phyloP scores from a whole-genome alignment of 2,797 vertebrate genomes.

The Sus cebifrons region DNA sequence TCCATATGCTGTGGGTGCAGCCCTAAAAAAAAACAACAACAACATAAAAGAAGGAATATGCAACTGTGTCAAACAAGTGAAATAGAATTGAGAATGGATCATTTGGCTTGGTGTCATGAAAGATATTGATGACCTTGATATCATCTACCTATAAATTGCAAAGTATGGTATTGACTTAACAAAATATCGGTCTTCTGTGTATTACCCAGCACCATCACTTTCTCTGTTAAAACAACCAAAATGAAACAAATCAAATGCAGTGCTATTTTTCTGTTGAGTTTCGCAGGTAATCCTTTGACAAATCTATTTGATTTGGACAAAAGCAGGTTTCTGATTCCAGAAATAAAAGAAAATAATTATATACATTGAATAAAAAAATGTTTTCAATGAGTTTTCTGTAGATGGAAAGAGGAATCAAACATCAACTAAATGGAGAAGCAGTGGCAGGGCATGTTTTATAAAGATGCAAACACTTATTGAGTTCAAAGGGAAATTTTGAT shows the following conservation, averaged over 20 bases:
- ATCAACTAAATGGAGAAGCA: background rate
- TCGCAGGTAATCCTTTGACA: constrained; percentile 88
- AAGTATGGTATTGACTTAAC: constrained; percentile 79
- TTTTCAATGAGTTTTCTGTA: background rate
- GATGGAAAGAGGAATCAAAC: background rate
- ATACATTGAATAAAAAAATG: background rate
- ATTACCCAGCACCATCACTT: constrained; percentile 86
- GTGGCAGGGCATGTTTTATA: background rate
- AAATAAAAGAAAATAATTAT: constrained; percentile 49
- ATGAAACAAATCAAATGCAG: constrained; percentile 74
- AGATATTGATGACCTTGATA: background rate
- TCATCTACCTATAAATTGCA: constrained; percentile 55
- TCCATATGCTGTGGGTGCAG: too few relatives aligned
- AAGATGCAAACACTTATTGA: background rate
- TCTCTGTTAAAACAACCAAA: constrained; percentile 79
- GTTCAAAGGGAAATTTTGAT: background rate
- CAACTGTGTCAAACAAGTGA: background rate
- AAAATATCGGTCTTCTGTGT: constrained; percentile 87
- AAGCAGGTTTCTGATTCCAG: constrained; percentile 31
- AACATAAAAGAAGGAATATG: background rate
- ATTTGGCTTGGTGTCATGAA: background rate
- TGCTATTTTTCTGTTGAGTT: constrained; percentile 90
- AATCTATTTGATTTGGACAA: background rate
- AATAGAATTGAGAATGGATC: background rate
- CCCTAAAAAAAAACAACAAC: too few relatives aligned